These are phyloP conservation scores for Pseudomyrmex sp. DNA, from an alignment of 1,140 invertebrate species.

Conservation along the genomic window DNA sequence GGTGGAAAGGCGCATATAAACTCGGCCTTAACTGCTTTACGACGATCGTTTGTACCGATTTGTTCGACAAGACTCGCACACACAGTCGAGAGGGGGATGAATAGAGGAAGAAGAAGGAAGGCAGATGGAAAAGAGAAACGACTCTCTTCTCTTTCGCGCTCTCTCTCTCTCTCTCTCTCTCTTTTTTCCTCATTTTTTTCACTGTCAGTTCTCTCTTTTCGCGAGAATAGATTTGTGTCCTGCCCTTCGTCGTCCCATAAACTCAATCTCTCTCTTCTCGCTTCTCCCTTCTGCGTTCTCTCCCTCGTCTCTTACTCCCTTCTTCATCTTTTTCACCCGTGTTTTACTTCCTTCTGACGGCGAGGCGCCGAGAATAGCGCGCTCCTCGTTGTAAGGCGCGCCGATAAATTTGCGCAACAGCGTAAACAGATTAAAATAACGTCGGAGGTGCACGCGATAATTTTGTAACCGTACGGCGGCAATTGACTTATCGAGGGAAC, in stretches of 20 bases:
- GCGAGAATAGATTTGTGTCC: conserved; percentile 57
- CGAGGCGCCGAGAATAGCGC: conserved; percentile 20
- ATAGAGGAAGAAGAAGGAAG: not conserved
- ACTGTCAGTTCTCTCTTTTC: conserved; percentile 17
- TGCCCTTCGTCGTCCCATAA: conserved; percentile 57
- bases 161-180: not conserved
- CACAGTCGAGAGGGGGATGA: conserved; percentile 24
- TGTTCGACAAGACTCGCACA: conserved; percentile 82
- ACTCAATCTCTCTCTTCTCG: conserved; percentile 32
- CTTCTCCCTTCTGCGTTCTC: conserved; percentile 30
- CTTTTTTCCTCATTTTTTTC: conserved; percentile 19
- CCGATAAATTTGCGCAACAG: conserved; percentile 54
- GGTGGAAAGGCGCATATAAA: conserved; percentile 81
- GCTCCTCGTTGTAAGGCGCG: conserved; percentile 32
- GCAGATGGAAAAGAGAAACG: conserved; percentile 16
- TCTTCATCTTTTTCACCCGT: conserved; percentile 11
- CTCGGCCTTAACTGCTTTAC: conserved; percentile 84
- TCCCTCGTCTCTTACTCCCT: not conserved
- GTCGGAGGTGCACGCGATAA: conserved; percentile 37
- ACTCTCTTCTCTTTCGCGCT: conserved; percentile 38
- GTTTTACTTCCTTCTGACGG: conserved; percentile 23
- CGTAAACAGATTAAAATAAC: conserved; percentile 56
- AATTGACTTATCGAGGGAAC: conserved; percentile 47
- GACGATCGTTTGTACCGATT: conserved; percentile 86
- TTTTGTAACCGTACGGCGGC: conserved; percentile 24